phyloP scores from a whole-genome alignment of 2,113 vertebrate species.

The Epinephelus lanceolatus region DNA sequence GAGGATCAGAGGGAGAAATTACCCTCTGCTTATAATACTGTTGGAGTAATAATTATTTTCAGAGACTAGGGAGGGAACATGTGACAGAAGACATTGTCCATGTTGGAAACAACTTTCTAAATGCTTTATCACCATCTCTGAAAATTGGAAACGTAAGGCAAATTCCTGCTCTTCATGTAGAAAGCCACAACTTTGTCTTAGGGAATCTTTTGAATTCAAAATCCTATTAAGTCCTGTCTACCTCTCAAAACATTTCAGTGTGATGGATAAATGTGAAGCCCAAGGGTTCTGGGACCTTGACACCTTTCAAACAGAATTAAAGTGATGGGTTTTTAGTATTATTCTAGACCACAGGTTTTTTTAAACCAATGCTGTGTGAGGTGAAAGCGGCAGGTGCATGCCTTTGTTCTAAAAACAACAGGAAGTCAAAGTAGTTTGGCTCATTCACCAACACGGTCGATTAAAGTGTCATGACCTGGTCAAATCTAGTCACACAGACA shows the following conservation, averaged over 20 bases:
- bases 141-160: background rate
- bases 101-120: constrained; percentile 31
- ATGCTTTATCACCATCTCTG: constrained; percentile 8
- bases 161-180: too few relatives aligned
- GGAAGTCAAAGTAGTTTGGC: background rate
- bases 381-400: background rate
- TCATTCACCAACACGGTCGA: background rate
- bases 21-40: constrained; percentile 65
- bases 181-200: too few relatives aligned
- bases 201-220: too few relatives aligned
- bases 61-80: constrained; percentile 35
- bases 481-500: constrained; percentile 4
- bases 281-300: too few relatives aligned
- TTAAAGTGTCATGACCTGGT: background rate
- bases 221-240: too few relatives aligned
- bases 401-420: background rate
- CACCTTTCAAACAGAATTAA: background rate
- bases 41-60: constrained; percentile 63
- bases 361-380: background rate
- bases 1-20: constrained; percentile 74
- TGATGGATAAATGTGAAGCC: too few relatives aligned
- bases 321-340: background rate
- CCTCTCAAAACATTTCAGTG: too few relatives aligned
- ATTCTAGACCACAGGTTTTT: background rate
- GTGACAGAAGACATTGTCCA: constrained; percentile 17